phyloP scores from a whole-genome alignment of 92 coral and sea anemone species.

The Bergia sp. region DNA sequence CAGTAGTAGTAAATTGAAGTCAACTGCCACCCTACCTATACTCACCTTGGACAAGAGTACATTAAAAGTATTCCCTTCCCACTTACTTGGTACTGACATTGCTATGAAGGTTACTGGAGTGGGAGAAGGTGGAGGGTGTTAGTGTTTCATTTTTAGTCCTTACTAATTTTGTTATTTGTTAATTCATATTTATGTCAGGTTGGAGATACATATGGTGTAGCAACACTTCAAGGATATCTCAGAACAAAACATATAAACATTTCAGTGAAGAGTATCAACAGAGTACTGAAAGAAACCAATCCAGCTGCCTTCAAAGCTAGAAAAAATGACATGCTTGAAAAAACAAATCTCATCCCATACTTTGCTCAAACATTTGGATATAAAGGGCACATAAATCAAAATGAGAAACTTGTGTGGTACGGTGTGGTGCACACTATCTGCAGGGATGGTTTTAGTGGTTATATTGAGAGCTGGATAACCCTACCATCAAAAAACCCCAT shows the following conservation, averaged over 20 bases:
- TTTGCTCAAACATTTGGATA: constrained; percentile 40
- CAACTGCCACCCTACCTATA: background rate
- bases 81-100: background rate
- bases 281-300: no score
- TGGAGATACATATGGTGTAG: constrained; percentile 47
- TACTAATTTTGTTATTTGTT: background rate
- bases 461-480: constrained; percentile 53
- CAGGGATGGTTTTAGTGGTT: background rate
- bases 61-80: background rate
- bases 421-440: constrained; percentile 34
- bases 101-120: background rate
- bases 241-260: constrained; percentile 13
- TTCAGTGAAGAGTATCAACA: constrained; percentile 31
- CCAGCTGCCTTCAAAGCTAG: no score
- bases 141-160: no score
- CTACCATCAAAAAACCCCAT: constrained; percentile 56
- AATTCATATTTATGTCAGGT: constrained; percentile 22
- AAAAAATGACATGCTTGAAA: background rate
- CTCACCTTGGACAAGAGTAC: no score
- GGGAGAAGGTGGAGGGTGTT: background rate
- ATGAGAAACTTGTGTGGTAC: no score
- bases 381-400: constrained; percentile 22
- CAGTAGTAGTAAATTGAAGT: no score
- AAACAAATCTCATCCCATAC: background rate
- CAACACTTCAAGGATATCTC: constrained; percentile 30